Evolutionary conservation across 64 coral and sea anemone genomes (phyloP).

Genomic region (Actinia tenebrosa): DNA sequence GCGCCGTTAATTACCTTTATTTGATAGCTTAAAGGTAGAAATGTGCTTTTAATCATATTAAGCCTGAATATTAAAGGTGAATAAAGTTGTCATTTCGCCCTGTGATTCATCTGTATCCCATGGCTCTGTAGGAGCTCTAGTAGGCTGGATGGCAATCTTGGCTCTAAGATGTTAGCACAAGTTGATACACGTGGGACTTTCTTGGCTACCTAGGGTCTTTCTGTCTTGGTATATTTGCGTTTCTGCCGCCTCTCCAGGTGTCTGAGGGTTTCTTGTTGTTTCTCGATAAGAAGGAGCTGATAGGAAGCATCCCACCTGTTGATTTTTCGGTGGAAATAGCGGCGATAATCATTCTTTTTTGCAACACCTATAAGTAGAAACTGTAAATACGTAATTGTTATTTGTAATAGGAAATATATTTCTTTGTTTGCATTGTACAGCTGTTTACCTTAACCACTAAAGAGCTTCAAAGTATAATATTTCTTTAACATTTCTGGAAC

Average conservation of each 20-base stretch:
- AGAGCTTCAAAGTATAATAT: constrained; percentile 11
- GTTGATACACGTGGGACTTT: constrained; percentile 22
- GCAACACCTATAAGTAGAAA: constrained; percentile 7
- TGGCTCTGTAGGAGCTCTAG: constrained; percentile 5
- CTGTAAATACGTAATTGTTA: not conserved
- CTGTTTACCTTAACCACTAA: constrained; percentile 43
- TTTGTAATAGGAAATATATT: not conserved
- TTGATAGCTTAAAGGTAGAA: not conserved
- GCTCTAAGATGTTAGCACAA: not conserved
- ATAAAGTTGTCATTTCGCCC: not conserved
- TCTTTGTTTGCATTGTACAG: not conserved
- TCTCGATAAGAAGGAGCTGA: constrained; percentile 20
- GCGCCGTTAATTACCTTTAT: not conserved
- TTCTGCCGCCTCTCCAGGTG: not conserved
- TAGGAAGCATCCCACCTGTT: constrained; percentile 34
- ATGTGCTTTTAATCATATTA: not conserved
- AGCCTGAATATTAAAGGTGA: not conserved
- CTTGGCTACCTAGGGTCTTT: constrained; percentile 10
- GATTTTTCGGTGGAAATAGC: constrained; percentile 29
- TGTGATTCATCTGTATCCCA: not conserved
- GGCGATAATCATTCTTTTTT: constrained; percentile 26
- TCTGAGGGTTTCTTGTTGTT: constrained; percentile 6
- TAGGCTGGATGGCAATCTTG: constrained; percentile 11
- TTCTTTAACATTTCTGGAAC: not conserved
- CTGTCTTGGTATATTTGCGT: constrained; percentile 20